Conservation (phyloP, 2,888 invertebrate species). For the Chirona hameri region DNA sequence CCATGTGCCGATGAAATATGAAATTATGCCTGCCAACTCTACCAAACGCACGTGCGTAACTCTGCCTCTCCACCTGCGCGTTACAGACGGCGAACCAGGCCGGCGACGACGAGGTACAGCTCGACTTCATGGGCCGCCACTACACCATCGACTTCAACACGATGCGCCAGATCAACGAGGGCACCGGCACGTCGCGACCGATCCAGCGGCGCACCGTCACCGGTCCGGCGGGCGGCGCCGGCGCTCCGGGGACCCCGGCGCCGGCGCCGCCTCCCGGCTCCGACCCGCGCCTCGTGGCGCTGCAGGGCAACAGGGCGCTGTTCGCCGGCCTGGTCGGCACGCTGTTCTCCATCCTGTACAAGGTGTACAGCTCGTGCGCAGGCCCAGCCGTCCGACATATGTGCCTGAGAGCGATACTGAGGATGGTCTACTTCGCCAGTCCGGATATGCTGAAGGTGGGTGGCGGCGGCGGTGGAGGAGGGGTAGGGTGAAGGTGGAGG, state of each 20-base stretch:
- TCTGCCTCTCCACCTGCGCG: conserved; percentile 28
- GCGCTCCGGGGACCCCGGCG: conserved; percentile 35
- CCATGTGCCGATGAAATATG: no score
- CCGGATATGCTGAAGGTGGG: conserved; percentile 65
- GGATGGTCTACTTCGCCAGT: conserved; percentile 94
- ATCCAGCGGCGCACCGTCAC: conserved; percentile 63
- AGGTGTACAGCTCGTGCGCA: conserved; percentile 93
- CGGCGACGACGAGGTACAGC: conserved; percentile 91
- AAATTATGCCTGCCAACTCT: no score
- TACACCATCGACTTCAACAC: conserved; percentile 95
- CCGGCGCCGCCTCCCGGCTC: conserved; percentile 39
- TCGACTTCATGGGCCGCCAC: conserved; percentile 85
- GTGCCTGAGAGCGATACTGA: conserved; percentile 87
- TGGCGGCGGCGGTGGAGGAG: background rate
- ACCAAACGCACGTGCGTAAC: background rate
- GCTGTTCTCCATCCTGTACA: conserved; percentile 14
- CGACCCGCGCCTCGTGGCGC: conserved; percentile 66
- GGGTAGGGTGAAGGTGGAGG: background rate
- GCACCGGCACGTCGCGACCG: conserved; percentile 88
- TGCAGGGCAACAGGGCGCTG: conserved; percentile 65
- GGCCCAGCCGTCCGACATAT: conserved; percentile 97
- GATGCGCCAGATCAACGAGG: conserved; percentile 98
- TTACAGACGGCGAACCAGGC: conserved; percentile 79
- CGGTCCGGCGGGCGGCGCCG: conserved; percentile 25
- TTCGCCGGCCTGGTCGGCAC: conserved; percentile 65